Percentiles rank a stretch among this genome's conserved stretches.
These are phyloP conservation scores for Cremastinae sp. DNA, from an alignment of 2,888 invertebrate species.

Conservation along the genomic window DNA sequence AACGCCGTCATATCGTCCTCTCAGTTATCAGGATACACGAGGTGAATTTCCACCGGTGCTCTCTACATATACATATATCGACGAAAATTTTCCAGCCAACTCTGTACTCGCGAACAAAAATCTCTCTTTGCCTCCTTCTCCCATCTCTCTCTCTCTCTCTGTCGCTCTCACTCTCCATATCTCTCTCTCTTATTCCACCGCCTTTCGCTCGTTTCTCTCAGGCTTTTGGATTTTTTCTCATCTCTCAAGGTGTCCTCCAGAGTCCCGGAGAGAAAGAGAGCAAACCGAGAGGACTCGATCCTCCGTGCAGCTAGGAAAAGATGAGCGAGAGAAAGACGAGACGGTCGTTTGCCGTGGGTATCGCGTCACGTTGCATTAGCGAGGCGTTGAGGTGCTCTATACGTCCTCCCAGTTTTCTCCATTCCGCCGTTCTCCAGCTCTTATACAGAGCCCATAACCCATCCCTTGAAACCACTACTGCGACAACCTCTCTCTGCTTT, in stretches of 20 bases:
- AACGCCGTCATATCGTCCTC: slow-evolving; percentile 45
- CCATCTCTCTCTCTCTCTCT: slow-evolving; percentile 43
- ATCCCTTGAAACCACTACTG: slow-evolving; percentile 52
- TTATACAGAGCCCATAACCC: slow-evolving; percentile 51
- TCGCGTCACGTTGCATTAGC: slow-evolving; percentile 75
- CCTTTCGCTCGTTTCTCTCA: slow-evolving; percentile 46
- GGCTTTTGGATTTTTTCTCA: slow-evolving; percentile 54
- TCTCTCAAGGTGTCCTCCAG: slow-evolving; percentile 47
- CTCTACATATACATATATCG: slow-evolving; percentile 35
- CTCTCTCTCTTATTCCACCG: slow-evolving; percentile 50
- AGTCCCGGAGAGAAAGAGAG: slow-evolving; percentile 39
- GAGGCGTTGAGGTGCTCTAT: slow-evolving; percentile 69
- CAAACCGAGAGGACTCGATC: slow-evolving; percentile 59
- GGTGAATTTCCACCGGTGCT: slow-evolving; percentile 52
- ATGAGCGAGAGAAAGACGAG: slow-evolving; percentile 22
- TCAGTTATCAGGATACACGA: slow-evolving; percentile 53
- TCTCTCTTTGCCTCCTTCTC: slow-evolving; percentile 44
- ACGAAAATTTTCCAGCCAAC: slow-evolving; percentile 53
- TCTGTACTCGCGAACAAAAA: slow-evolving; percentile 24
- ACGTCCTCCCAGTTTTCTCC: slow-evolving; percentile 67
- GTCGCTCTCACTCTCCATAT: slow-evolving; percentile 46
- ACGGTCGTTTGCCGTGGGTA: slow-evolving; percentile 66
- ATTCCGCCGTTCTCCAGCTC: slow-evolving; percentile 59
- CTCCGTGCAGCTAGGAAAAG: slow-evolving; percentile 38
- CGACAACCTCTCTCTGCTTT: slow-evolving; percentile 41